These are phyloP conservation scores for Epinephelus cyanopodus DNA, from an alignment of 2,113 vertebrate species.

Conservation along the genomic window DNA sequence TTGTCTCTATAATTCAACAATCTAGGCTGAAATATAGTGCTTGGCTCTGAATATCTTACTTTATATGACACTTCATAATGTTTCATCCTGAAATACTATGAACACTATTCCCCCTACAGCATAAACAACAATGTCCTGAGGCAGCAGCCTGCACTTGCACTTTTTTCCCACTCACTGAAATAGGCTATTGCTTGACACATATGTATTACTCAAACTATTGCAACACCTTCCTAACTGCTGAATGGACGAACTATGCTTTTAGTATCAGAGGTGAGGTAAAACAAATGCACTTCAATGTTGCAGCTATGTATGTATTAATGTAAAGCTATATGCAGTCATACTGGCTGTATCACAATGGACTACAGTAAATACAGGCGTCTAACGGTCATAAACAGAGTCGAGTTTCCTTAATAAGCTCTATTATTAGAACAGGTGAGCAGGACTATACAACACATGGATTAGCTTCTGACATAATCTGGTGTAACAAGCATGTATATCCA, in stretches of 20 bases:
- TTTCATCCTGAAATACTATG: no score
- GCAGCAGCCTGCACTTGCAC: not conserved
- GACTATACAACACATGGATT: conserved; percentile 82
- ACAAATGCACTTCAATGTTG: not conserved
- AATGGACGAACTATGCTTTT: not conserved
- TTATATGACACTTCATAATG: not conserved
- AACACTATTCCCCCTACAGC: not conserved
- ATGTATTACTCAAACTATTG: not conserved
- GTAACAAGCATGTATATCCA: conserved; percentile 66
- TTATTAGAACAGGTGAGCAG: conserved; percentile 83
- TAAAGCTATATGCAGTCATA: not conserved
- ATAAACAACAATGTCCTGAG: not conserved
- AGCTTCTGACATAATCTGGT: conserved; percentile 85
- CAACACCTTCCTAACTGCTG: not conserved
- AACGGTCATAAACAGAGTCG: conserved; percentile 41
- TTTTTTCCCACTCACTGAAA: not conserved
- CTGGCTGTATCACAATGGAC: not conserved
- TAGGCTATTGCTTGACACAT: not conserved
- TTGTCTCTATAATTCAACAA: not conserved
- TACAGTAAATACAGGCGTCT: conserved; percentile 40
- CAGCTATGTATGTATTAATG: not conserved
- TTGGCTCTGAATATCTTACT: not conserved
- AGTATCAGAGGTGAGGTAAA: not conserved
- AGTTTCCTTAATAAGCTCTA: conserved; percentile 79
- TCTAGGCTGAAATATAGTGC: not conserved